These are phyloP conservation scores for Oreochromis aureus DNA, from an alignment of 2,113 vertebrate species.

Conservation along the genomic window DNA sequence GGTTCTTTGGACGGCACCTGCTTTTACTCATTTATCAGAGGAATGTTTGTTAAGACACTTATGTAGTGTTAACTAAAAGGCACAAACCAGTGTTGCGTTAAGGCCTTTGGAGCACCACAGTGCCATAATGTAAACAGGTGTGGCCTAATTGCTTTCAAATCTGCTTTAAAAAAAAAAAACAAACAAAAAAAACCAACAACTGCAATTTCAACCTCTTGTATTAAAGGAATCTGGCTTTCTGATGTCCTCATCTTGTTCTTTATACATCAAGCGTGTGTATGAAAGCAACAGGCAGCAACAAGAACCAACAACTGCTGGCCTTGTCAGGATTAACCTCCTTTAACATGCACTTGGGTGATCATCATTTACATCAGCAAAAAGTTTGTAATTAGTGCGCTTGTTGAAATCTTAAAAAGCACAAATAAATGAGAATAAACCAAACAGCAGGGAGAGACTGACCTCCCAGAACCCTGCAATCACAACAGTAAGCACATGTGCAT, in stretches of 20 bases:
- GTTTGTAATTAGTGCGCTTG: neutral
- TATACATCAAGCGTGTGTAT: neutral
- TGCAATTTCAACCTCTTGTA: neutral
- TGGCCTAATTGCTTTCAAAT: neutral
- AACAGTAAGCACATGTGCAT: neutral
- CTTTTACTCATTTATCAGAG: neutral
- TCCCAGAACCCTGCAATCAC: neutral
- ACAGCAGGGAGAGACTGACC: neutral
- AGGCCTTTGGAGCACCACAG: neutral
- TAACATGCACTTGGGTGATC: neutral
- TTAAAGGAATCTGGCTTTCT: neutral
- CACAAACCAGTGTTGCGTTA: rapidly evolving
- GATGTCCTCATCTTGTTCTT: neutral
- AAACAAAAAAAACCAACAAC: too few species aligned
- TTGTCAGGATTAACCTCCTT: neutral
- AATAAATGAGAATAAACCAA: neutral
- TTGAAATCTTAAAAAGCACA: neutral
- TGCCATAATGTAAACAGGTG: neutral
- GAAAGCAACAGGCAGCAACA: neutral
- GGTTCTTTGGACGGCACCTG: neutral
- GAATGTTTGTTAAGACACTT: neutral
- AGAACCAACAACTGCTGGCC: neutral
- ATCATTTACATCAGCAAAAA: neutral
- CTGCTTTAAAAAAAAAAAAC: neutral
- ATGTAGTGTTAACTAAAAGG: neutral